Evolutionary conservation across 2,797 vertebrate species (phyloP).

Genomic region (Gymnoscopelus microlampas): DNA sequence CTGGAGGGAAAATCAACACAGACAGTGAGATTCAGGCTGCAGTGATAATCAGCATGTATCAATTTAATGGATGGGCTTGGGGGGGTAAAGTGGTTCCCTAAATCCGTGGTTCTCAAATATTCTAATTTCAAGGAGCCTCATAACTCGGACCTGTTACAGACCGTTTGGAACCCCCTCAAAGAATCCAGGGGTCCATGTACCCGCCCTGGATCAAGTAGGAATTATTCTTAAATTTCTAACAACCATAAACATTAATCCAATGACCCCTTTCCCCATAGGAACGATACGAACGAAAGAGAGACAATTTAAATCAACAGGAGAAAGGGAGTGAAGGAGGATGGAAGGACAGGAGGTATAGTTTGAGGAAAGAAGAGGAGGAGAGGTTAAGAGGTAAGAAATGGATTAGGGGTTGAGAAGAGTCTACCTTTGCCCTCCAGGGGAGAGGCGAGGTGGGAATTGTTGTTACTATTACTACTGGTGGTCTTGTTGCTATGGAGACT

Average conservation of each 20-base stretch:
- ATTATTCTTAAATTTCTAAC: no score
- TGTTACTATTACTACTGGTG: conserved; percentile 96
- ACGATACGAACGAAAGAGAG: not conserved
- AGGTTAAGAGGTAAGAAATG: not conserved
- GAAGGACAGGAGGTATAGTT: not conserved
- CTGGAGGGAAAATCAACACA: conserved; percentile 69
- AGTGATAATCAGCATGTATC: no score
- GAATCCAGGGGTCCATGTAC: no score
- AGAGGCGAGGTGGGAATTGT: conserved; percentile 88
- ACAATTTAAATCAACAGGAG: not conserved
- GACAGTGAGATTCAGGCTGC: not conserved
- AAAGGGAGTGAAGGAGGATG: conserved; percentile 3
- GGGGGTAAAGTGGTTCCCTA: no score
- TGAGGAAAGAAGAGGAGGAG: conserved; percentile 3
- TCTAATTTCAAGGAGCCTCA: no score
- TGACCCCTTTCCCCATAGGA: no score
- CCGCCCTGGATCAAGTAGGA: no score
- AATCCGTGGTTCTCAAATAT: no score
- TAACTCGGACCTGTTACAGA: no score
- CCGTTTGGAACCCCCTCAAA: no score
- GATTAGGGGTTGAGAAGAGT: conserved; percentile 56
- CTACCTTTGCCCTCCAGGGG: conserved; percentile 94
- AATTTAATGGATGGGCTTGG: no score
- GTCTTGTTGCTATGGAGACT: conserved; percentile 97
- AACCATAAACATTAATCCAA: no score